Percentiles rank a stretch among this genome's conserved stretches.
Conservation (phyloP, 2,888 invertebrate genomes). For the Seira ritae region DNA sequence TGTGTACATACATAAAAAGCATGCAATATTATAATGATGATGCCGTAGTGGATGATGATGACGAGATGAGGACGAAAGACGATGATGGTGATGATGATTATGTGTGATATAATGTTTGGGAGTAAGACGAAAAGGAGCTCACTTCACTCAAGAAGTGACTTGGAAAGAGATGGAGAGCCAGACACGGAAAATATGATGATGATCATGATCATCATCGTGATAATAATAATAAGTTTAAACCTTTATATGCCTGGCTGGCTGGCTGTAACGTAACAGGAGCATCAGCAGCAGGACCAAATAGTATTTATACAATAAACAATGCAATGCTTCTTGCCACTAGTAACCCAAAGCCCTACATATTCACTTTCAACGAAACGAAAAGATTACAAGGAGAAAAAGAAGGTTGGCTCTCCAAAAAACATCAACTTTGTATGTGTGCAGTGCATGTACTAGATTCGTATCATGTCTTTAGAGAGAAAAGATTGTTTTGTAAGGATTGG, state of each 20-base stretch:
- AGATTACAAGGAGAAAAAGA: constrained; percentile 15
- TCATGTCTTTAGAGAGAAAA: too few relatives aligned
- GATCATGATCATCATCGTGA: too few relatives aligned
- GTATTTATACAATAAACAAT: constrained; percentile 3
- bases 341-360: constrained; percentile 62
- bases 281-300: not conserved
- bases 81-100: constrained; percentile 23
- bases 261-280: too few relatives aligned
- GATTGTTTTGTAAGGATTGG: too few relatives aligned
- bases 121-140: not conserved
- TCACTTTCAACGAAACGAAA: constrained; percentile 40
- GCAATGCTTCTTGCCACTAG: constrained; percentile 7
- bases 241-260: too few relatives aligned
- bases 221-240: too few relatives aligned
- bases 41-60: constrained; percentile 12
- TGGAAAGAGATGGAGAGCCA: constrained; percentile 4
- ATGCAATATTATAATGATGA: not conserved
- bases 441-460: too few relatives aligned
- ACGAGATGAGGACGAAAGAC: constrained; percentile 31
- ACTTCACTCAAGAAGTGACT: too few relatives aligned
- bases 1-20: not conserved
- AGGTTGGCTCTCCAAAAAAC: constrained; percentile 14
- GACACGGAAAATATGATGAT: constrained; percentile 24
- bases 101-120: constrained; percentile 7
- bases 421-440: too few relatives aligned